A percentile compares a stretch with the other conserved stretches of the same genome.
phyloP scores from a whole-genome alignment of 1,140 invertebrate species.

The Aphelenchoides besseyi region DNA sequence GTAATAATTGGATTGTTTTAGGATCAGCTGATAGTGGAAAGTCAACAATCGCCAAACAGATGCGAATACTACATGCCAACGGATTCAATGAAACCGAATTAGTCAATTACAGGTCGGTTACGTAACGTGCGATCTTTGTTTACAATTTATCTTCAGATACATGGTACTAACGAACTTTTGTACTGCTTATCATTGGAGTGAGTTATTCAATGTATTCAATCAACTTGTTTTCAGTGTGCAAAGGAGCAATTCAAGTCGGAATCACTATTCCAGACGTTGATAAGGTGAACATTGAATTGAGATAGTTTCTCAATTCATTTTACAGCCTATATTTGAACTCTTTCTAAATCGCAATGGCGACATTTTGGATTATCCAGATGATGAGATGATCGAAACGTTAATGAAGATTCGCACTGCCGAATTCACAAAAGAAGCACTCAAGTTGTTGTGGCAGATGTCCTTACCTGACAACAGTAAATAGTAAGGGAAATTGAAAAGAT shows the following conservation, averaged over 20 bases:
- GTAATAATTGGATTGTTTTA: slow-evolving; percentile 28
- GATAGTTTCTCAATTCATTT: not conserved
- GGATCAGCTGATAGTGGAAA: slow-evolving; percentile 44
- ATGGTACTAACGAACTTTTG: slow-evolving; percentile 46
- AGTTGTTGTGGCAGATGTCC: slow-evolving; percentile 34
- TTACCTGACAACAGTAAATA: slow-evolving; percentile 45
- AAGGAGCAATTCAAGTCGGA: not conserved
- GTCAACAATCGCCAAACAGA: slow-evolving; percentile 46
- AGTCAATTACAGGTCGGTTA: slow-evolving; percentile 36
- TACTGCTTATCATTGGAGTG: slow-evolving; percentile 32
- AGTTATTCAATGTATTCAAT: no score
- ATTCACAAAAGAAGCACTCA: slow-evolving; percentile 27
- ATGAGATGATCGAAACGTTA: slow-evolving; percentile 6
- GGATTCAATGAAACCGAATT: slow-evolving; percentile 50
- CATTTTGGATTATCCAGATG: slow-evolving; percentile 5
- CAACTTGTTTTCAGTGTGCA: not conserved
- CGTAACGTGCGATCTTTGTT: not conserved
- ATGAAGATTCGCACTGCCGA: not conserved
- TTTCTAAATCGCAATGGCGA: slow-evolving; percentile 6
- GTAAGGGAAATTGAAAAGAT: slow-evolving; percentile 20
- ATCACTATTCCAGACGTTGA: not conserved
- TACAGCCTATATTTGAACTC: slow-evolving; percentile 8
- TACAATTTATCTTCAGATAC: slow-evolving; percentile 24
- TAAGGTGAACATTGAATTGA: not conserved
- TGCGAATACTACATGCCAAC: slow-evolving; percentile 44